phyloP scores from a whole-genome alignment of 2,113 vertebrate genomes.

The Mixornis gularis region DNA sequence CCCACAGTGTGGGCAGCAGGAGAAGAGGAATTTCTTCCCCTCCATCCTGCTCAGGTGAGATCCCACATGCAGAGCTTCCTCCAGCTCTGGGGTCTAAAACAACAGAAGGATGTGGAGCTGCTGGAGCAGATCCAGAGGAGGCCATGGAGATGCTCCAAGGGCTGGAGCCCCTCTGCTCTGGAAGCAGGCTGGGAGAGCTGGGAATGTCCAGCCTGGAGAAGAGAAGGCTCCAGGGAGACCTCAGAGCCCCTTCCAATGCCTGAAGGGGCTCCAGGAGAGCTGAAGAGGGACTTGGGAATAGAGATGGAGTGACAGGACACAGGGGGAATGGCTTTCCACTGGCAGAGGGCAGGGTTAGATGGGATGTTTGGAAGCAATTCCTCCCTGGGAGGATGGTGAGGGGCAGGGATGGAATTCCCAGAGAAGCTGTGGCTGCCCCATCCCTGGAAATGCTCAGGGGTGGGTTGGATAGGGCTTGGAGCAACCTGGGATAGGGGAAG shows the following conservation, averaged over 20 bases:
- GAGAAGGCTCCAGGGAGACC: accelerated
- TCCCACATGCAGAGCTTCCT: background rate
- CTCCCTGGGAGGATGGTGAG: accelerated
- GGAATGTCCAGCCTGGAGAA: background rate
- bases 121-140: background rate
- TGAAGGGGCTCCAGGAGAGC: background rate
- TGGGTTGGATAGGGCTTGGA: accelerated
- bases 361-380: background rate
- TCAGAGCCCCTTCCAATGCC: background rate
- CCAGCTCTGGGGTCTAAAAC: background rate
- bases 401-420: accelerated
- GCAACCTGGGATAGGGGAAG: background rate
- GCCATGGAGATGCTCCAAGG: accelerated
- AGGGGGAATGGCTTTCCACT: background rate
- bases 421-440: background rate
- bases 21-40: background rate
- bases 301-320: accelerated
- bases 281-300: background rate
- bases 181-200: background rate
- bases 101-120: background rate
- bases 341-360: accelerated
- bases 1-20: accelerated
- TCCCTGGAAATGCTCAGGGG: background rate
- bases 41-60: background rate
- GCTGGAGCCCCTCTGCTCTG: background rate